Conservation (phyloP, 2,888 invertebrate species). For the Hydropsyche betteni region DNA sequence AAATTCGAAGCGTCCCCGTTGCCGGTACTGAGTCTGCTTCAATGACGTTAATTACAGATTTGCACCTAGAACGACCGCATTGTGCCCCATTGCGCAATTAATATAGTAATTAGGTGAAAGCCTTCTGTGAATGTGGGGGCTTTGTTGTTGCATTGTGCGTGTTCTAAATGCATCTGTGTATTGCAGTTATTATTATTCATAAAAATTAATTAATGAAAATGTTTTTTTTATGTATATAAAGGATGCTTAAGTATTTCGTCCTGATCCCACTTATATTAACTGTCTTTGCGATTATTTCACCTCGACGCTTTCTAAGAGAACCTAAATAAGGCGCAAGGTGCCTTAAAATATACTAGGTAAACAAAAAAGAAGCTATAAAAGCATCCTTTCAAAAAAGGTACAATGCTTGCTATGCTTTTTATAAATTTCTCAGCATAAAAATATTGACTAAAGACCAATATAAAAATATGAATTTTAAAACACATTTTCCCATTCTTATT, state of each 20-base stretch:
- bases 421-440: too few relatives aligned
- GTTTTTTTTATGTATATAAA: neutral
- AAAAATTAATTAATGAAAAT: neutral
- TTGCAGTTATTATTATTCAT: neutral
- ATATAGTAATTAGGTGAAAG: slow-evolving; percentile 30
- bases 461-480: too few relatives aligned
- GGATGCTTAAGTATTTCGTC: slow-evolving; percentile 30
- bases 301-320: slow-evolving; percentile 36
- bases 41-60: slow-evolving; percentile 1
- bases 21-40: neutral
- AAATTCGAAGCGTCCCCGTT: neutral
- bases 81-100: slow-evolving; percentile 24
- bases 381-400: neutral
- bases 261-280: slow-evolving; percentile 43
- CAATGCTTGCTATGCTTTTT: too few relatives aligned
- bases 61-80: slow-evolving; percentile 5
- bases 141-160: slow-evolving; percentile 9
- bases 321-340: slow-evolving; percentile 23
- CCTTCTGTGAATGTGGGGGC: slow-evolving; percentile 6
- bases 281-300: slow-evolving; percentile 45
- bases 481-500: too few relatives aligned
- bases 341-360: slow-evolving; percentile 28
- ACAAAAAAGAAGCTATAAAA: slow-evolving; percentile 25
- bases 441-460: too few relatives aligned
- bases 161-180: slow-evolving; percentile 8